phyloP scores from a whole-genome alignment of 2,797 vertebrate species.

The Vultur gryphus region DNA sequence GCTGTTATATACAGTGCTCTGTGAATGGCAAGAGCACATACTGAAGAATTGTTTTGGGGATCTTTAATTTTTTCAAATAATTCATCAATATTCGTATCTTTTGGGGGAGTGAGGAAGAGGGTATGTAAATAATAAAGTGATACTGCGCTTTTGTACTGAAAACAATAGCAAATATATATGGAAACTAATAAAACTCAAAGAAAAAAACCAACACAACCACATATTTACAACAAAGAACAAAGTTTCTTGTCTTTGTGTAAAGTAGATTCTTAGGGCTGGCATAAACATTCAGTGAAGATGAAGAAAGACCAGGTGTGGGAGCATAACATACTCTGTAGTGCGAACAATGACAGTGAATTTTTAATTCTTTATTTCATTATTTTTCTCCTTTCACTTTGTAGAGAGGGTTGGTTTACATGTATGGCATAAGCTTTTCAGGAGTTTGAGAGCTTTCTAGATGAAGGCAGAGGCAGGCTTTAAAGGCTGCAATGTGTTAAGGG shows the following conservation, averaged over 20 bases:
- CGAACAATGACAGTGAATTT: neutral
- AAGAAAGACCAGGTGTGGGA: neutral
- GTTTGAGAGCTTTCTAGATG: neutral
- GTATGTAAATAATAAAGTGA: neutral
- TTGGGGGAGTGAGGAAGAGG: neutral
- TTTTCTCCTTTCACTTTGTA: neutral
- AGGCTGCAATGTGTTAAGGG: neutral
- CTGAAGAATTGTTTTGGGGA: neutral
- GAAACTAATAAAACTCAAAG: neutral
- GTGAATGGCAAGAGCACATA: neutral
- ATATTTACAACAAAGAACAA: neutral
- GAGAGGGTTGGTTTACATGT: neutral
- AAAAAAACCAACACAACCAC: too few species aligned
- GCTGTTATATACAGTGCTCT: too few species aligned
- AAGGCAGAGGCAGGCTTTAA: neutral
- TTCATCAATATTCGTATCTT: neutral
- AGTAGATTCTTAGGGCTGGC: neutral
- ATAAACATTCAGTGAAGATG: neutral
- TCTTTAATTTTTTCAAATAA: neutral
- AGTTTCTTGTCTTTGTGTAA: neutral
- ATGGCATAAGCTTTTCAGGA: neutral
- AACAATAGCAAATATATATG: neutral
- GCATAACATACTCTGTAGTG: neutral
- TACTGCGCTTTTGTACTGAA: neutral
- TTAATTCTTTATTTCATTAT: neutral